Evolutionary conservation across 2,888 invertebrate genomes (phyloP), one percentile per base, ranked within the genome.

Genomic region (Drepanosiphum platanoidis): DNA sequence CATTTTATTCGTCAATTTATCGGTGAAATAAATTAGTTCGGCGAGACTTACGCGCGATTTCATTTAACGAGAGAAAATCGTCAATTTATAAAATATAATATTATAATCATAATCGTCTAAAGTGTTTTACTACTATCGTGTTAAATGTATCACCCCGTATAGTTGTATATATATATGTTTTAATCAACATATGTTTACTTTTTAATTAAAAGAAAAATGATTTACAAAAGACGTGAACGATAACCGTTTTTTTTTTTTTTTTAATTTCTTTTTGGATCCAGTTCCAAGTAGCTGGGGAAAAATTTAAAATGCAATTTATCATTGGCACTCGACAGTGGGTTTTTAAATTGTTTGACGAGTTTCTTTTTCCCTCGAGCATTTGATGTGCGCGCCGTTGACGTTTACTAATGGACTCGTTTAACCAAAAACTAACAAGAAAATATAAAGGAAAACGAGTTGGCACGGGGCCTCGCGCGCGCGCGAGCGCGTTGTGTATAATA

Each of bases 341-440:
- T 81, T 58, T 81, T 71, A 58, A 81, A 74, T 83, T 46, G 27
- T 46, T 83, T 46, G 82, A 83, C 74, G 82, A 83, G 72, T 74
- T 83, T 34, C 64, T 52, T 32, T 3, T 36, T 71, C n/a, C 52
- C 52, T 52, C 39, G 70, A 32, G 34, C 66, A 83, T 83, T 83
- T 64, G 66, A 74, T 74, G 83, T 68, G 46, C 61, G 30, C 66
- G 1, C 46, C 52, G 83, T 66, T 84, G 83, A 84, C 83, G 66
- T 84, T 77, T 84, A 84, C 83, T 84, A 84, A 84, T 84, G 83
- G 75, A 84, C 68, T 84, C 75, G 83, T 75, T 84, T 84, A 84
- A 84, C 83, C 75, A 52, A 84, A 84, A 84, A 84, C 83, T 84
- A 84, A 84, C 83, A 68, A 84, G 83, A 84, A 84, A 84, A 75